Base-by-base conservation (phyloP, 2,888 invertebrate species). In the Apamea epomidion region DNA sequence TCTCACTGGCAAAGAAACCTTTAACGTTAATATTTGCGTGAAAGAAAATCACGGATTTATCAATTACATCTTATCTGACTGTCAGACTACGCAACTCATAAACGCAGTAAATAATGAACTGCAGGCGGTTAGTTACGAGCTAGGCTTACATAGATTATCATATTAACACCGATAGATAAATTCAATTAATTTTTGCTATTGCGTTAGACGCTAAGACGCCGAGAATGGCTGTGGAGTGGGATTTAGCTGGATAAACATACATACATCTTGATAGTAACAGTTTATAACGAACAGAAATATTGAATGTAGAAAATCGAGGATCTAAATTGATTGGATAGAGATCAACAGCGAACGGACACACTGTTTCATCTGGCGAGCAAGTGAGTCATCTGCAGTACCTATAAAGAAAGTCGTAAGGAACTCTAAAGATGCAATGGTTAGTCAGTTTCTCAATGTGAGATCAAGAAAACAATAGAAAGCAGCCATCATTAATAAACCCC, bases 111-210 rank as follows among this genome's bases (percentile, higher is more conserved):
- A 75, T 83, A 83, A 83, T 83, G 48, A 82, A 86, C 76, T 29
- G 64, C 69, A 67, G 77, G 77, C 77, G 37, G 74, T 74, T 83
- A 84, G 78, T 83, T 87, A 84, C 70, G 75, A 83, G 75, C 62
- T 42, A 65, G 84, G 83, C 74, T 84, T 83, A 78, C 78, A 78
- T 54, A 87, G 84, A 84, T 84, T 87, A 84, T 83, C 78, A 84
- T 87, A 87, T 82, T 83, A 83, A 87, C 87, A 83, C 83, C 83
- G 67, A 86, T 74, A 83, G 87, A 84, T 84, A 84, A 87, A 84
- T 84, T 70, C 72, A 58, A 87, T 84, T 71, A 75, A 86, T 82
- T 78, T 87, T 87, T 78, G 75, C 74, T 74, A 82, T 84, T 86
- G 83, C 87, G 69, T 87, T 87, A 84, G 87, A 84, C 74, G 74